Conservation (phyloP, 2,797 vertebrate genomes). For the Chaetophractus vellerosus region DNA sequence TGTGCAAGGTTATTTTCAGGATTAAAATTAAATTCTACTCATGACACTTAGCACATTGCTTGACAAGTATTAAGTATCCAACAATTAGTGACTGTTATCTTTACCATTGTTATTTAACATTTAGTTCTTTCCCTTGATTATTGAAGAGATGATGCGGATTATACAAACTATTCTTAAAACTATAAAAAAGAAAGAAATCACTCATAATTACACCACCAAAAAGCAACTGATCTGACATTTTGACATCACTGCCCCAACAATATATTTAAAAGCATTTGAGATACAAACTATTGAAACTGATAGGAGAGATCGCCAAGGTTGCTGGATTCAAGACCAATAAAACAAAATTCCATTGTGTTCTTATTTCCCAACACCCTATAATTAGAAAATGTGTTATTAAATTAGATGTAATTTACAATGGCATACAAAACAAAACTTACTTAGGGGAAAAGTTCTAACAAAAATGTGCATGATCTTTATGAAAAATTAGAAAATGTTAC, state of each 20-base stretch:
- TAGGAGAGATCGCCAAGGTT: neutral
- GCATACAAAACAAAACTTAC: neutral
- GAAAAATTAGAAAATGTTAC: neutral
- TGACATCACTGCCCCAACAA: no score
- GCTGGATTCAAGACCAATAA: neutral
- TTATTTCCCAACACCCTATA: neutral
- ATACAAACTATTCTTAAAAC: neutral
- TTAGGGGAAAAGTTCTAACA: neutral
- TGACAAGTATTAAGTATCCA: neutral
- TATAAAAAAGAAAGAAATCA: neutral
- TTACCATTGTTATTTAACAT: neutral
- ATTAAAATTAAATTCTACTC: neutral
- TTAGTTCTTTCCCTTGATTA: neutral
- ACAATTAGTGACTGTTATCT: neutral
- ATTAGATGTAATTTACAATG: neutral
- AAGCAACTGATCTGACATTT: neutral
- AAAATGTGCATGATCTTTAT: neutral
- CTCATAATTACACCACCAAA: neutral
- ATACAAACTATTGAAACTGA: neutral
- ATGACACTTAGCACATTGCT: neutral
- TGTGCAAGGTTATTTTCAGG: neutral
- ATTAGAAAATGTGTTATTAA: conserved; percentile 33
- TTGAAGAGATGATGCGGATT: neutral
- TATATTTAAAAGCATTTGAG: conserved; percentile 40
- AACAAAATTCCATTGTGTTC: neutral